These are phyloP conservation scores for Halichoeres trimaculatus DNA, from an alignment of 2,113 vertebrate genomes.

Conservation along the genomic window DNA sequence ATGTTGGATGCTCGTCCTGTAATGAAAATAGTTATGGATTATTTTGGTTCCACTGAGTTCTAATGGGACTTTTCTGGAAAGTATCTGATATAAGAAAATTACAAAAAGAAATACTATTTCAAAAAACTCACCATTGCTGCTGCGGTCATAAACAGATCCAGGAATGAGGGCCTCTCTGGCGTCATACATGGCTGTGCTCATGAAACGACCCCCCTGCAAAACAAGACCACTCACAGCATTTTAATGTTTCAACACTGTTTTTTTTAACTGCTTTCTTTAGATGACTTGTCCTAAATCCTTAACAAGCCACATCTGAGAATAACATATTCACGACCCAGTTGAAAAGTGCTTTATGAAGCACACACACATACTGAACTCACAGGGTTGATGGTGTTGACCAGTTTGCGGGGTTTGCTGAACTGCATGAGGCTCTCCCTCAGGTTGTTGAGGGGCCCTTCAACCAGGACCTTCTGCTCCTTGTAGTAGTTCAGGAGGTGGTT, in stretches of 20 bases:
- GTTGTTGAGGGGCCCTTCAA: constrained; percentile 97
- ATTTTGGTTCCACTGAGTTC: not conserved
- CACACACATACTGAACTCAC: constrained; percentile 80
- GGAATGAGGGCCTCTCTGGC: constrained; percentile 97
- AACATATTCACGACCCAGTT: not conserved
- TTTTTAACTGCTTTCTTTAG: constrained; percentile 13
- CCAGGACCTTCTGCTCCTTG: constrained; percentile 98
- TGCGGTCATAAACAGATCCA: constrained; percentile 95
- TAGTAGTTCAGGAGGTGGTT: constrained; percentile 99
- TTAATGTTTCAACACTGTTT: not conserved
- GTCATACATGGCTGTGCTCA: constrained; percentile 99
- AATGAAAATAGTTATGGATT: constrained; percentile 55
- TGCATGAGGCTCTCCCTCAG: constrained; percentile 99
- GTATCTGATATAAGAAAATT: not conserved
- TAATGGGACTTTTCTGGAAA: not conserved
- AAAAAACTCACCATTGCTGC: constrained; percentile 78
- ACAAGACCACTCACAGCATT: not conserved
- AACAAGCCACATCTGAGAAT: not conserved
- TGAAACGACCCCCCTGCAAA: constrained; percentile 94
- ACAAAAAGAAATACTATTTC: too few relatives aligned
- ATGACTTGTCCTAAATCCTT: not conserved
- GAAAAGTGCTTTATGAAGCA: not conserved
- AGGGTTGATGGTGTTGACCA: constrained; percentile 98
- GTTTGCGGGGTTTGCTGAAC: constrained; percentile 98
- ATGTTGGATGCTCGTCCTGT: constrained; percentile 93